Conservation (phyloP, 2,888 invertebrate genomes). For the Meiosimyza platycephala region DNA sequence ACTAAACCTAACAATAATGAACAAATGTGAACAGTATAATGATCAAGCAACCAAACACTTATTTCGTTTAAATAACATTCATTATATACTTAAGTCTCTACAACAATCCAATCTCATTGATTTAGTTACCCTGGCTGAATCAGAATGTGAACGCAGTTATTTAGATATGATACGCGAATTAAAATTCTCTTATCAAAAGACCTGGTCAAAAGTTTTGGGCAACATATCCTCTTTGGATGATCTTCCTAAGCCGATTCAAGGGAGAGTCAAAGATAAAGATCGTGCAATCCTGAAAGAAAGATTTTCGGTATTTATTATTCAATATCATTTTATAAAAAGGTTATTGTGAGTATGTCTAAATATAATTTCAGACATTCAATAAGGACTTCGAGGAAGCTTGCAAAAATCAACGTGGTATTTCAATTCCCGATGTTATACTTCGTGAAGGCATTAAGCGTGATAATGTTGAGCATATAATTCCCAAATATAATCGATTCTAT, state of each 20-base stretch:
- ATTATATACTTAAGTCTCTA: constrained; percentile 93
- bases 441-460: constrained; percentile 89
- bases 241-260: constrained; percentile 73
- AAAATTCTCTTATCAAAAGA: constrained; percentile 72
- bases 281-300: constrained; percentile 87
- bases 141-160: constrained; percentile 87
- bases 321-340: neutral
- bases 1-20: constrained; percentile 87
- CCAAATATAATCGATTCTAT: constrained; percentile 85
- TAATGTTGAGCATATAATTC: constrained; percentile 88
- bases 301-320: constrained; percentile 75
- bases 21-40: constrained; percentile 91
- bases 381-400: constrained; percentile 94
- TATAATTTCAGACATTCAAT: constrained; percentile 82
- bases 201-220: constrained; percentile 85
- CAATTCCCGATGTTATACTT: constrained; percentile 92
- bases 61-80: constrained; percentile 93
- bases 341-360: neutral
- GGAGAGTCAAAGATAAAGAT: constrained; percentile 87
- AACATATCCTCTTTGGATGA: constrained; percentile 80
- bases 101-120: constrained; percentile 87
- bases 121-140: constrained; percentile 83
- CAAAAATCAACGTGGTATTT: constrained; percentile 87
- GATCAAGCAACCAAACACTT: constrained; percentile 88
- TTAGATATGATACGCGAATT: constrained; percentile 87